phyloP scores from a whole-genome alignment of 2,113 vertebrate species.

The Hemibates koningsi region DNA sequence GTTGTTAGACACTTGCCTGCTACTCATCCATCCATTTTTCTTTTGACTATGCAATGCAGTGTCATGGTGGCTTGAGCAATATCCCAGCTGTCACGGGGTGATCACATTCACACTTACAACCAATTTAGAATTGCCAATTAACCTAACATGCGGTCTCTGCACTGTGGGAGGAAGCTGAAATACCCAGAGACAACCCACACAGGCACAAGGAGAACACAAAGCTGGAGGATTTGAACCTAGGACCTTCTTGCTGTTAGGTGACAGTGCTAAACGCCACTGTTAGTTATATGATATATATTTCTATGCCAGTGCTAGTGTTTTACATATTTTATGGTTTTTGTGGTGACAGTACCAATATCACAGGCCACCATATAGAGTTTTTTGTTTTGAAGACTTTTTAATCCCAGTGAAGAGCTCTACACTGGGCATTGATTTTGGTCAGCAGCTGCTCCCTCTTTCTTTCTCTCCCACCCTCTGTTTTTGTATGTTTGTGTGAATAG shows the following conservation, averaged over 20 bases:
- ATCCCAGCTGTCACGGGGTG: background rate
- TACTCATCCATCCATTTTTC: background rate
- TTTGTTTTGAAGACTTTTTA: background rate
- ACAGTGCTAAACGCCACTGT: background rate
- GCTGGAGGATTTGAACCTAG: background rate
- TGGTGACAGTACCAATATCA: background rate
- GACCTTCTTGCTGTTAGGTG: background rate
- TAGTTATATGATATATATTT: background rate
- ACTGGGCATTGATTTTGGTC: background rate
- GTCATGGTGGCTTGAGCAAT: background rate
- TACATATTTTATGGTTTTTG: background rate
- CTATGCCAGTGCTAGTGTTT: background rate
- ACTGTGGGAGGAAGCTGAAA: background rate
- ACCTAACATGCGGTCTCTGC: background rate
- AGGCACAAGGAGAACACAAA: background rate
- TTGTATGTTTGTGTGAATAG: background rate
- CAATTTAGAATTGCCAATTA: background rate
- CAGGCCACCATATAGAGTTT: background rate
- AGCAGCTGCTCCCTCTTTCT: background rate
- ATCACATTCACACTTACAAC: background rate
- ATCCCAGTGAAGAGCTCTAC: background rate
- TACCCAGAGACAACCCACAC: background rate
- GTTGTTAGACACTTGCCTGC: background rate
- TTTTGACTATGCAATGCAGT: background rate
- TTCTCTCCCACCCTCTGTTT: background rate